These are phyloP conservation scores for Napeogenes sylphis DNA, from an alignment of 2,888 invertebrate genomes.

Conservation along the genomic window DNA sequence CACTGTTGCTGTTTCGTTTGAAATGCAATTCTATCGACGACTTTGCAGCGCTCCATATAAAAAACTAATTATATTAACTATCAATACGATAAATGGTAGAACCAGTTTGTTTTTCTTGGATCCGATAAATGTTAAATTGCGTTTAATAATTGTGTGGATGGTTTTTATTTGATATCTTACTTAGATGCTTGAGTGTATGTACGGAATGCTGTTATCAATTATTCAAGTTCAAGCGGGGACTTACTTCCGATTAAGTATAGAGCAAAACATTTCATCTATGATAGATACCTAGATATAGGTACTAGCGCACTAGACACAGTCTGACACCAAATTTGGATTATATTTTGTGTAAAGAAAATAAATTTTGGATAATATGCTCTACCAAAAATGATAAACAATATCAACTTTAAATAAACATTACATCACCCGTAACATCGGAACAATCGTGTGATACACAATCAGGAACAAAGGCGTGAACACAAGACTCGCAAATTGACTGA, in stretches of 20 bases:
- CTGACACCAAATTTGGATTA: background rate
- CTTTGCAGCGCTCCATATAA: slow-evolving; percentile 43
- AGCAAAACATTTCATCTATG: too few species aligned
- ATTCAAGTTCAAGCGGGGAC: slow-evolving; percentile 15
- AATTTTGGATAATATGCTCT: too few species aligned
- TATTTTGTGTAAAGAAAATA: background rate
- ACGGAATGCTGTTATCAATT: slow-evolving; percentile 14
- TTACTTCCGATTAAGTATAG: slow-evolving; percentile 7
- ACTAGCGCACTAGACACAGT: too few species aligned
- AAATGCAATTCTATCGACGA: slow-evolving; percentile 60
- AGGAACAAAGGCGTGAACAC: slow-evolving; percentile 58
- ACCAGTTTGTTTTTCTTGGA: slow-evolving; percentile 48
- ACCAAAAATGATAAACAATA: too few species aligned
- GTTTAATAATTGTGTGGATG: slow-evolving; percentile 39
- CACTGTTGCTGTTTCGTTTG: slow-evolving; percentile 65
- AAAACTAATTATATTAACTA: slow-evolving; percentile 46
- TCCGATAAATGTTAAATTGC: slow-evolving; percentile 55
- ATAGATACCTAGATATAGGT: too few species aligned
- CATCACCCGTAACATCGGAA: slow-evolving; percentile 20
- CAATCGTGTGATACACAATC: slow-evolving; percentile 35
- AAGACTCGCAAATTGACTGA: slow-evolving; percentile 67
- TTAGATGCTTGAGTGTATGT: background rate
- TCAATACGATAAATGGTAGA: slow-evolving; percentile 53
- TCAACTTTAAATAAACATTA: slow-evolving; percentile 8
- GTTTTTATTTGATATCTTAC: slow-evolving; percentile 12